Conservation (phyloP, 1,140 invertebrate species). For the Stegodyphus mimosarum region DNA sequence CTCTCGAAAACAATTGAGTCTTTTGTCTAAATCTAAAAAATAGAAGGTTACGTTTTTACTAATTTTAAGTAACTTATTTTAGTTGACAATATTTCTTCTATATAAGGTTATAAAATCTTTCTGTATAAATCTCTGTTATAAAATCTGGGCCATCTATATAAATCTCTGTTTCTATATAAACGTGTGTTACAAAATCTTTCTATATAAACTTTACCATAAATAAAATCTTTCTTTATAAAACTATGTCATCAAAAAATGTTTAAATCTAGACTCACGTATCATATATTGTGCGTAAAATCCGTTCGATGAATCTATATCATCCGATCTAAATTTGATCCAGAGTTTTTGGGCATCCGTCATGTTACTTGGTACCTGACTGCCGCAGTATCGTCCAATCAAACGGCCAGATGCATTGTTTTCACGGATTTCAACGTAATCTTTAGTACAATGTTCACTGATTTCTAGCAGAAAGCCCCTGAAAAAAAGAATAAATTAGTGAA, state of each 20-base stretch:
- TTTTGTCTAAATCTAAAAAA: too few species aligned
- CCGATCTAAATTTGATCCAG: constrained; percentile 87
- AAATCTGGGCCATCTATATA: too few species aligned
- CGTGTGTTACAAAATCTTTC: too few species aligned
- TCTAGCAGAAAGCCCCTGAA: constrained; percentile 75
- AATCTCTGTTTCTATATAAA: too few species aligned
- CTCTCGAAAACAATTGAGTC: too few species aligned
- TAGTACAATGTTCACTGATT: constrained; percentile 80
- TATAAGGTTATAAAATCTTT: too few species aligned
- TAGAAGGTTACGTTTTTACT: too few species aligned
- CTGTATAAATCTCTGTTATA: too few species aligned
- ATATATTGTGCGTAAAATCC: constrained; percentile 84
- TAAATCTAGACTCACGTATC: constrained; percentile 71
- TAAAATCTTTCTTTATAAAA: too few species aligned
- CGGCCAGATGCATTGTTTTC: constrained; percentile 74
- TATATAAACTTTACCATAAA: too few species aligned
- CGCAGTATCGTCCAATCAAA: constrained; percentile 80
- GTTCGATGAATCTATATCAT: constrained; percentile 72
- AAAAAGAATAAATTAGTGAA: background rate
- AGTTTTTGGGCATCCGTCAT: constrained; percentile 73
- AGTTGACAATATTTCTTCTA: too few species aligned
- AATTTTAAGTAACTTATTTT: too few species aligned
- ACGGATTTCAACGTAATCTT: constrained; percentile 86
- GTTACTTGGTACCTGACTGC: constrained; percentile 73
- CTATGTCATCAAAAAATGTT: background rate